Percentiles rank a stretch among this genome's conserved stretches.
Conservation (phyloP, 2,797 vertebrate genomes). For the Loris lydekkerianus region DNA sequence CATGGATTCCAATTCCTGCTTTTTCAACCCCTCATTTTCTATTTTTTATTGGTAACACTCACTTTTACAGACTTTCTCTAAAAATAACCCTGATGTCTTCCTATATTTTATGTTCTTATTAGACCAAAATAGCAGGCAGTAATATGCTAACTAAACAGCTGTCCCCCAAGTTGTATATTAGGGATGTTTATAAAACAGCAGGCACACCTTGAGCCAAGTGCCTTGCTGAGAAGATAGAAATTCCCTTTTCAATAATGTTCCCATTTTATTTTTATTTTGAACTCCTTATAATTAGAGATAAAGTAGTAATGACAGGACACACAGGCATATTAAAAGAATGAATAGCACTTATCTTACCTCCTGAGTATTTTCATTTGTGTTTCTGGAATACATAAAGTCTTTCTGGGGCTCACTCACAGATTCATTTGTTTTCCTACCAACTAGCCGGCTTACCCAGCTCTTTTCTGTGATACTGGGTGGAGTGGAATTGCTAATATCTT, state of each 20-base stretch:
- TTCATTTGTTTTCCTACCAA: slow-evolving; percentile 82
- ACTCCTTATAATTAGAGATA: neutral
- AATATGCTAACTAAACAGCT: slow-evolving; percentile 4
- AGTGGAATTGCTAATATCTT: slow-evolving; percentile 70
- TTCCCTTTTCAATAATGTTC: neutral
- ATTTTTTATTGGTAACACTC: neutral
- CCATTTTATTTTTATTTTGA: slow-evolving; percentile 57
- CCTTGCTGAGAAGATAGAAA: slow-evolving; percentile 35
- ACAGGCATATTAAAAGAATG: slow-evolving; percentile 19
- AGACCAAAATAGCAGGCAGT: slow-evolving; percentile 22
- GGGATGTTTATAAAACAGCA: neutral
- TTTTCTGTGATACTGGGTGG: slow-evolving; percentile 74
- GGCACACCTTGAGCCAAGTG: neutral
- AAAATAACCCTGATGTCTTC: slow-evolving; percentile 49
- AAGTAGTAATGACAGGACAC: neutral
- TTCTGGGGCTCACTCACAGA: slow-evolving; percentile 82
- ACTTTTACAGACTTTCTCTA: slow-evolving; percentile 7
- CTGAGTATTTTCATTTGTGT: slow-evolving; percentile 84
- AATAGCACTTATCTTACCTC: slow-evolving; percentile 86
- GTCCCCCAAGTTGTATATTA: neutral
- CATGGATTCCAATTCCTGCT: neutral
- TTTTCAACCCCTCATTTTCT: neutral
- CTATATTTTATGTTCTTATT: slow-evolving; percentile 20
- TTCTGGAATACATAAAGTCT: slow-evolving; percentile 86
- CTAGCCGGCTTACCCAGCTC: slow-evolving; percentile 67